phyloP scores from a whole-genome alignment of 2,888 invertebrate genomes.

The Nomada ruficornis region DNA sequence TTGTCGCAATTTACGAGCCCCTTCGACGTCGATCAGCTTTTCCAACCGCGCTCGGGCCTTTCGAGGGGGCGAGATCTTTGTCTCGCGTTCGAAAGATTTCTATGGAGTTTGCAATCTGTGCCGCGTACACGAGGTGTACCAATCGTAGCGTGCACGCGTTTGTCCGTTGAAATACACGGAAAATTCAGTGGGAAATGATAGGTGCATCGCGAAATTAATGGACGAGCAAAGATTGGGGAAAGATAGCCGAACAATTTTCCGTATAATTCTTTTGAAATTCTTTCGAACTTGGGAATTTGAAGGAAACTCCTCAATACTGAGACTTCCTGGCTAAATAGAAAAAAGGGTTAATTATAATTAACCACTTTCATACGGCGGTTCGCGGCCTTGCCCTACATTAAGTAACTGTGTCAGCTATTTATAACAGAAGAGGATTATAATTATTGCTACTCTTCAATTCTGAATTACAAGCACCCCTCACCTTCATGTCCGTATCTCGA shows the following conservation, averaged over 20 bases:
- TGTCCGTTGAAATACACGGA: too few relatives aligned
- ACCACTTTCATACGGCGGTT: slow-evolving; percentile 18
- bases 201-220: too few relatives aligned
- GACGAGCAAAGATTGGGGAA: too few relatives aligned
- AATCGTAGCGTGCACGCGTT: too few relatives aligned
- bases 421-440: slow-evolving; percentile 21
- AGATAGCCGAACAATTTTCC: too few relatives aligned
- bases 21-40: slow-evolving; percentile 25
- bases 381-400: slow-evolving; percentile 39
- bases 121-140: too few relatives aligned
- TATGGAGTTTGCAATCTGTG: neutral
- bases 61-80: neutral
- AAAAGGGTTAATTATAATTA: slow-evolving; percentile 33
- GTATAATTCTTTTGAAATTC: too few relatives aligned
- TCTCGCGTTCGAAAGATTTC: neutral
- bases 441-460: slow-evolving; percentile 9
- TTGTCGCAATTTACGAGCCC: slow-evolving; percentile 30
- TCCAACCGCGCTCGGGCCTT: neutral
- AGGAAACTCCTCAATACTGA: too few relatives aligned
- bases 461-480: neutral
- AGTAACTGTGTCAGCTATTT: slow-evolving; percentile 50
- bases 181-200: too few relatives aligned
- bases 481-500: too few relatives aligned
- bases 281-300: too few relatives aligned
- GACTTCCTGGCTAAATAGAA: neutral